Percentiles rank a stretch among this genome's conserved stretches.
Conservation (phyloP, 2,113 vertebrate genomes). For the Calidris pugnax region DNA sequence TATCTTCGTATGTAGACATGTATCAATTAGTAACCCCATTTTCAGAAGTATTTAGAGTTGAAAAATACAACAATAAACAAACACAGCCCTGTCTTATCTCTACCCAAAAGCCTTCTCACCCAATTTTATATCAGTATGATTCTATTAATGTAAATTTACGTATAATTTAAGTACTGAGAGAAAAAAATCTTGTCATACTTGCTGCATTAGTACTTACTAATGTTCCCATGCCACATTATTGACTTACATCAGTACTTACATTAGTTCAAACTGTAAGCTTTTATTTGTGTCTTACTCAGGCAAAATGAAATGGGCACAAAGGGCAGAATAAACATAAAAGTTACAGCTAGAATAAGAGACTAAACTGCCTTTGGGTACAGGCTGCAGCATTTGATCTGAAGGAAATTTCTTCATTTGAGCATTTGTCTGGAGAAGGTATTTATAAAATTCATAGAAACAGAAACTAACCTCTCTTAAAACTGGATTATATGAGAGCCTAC, state of each 20-base stretch:
- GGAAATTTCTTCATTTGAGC: neutral
- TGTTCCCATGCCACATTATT: neutral
- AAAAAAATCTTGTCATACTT: neutral
- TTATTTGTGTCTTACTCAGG: neutral
- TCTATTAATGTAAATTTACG: neutral
- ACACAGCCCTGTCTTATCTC: neutral
- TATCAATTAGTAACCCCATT: neutral
- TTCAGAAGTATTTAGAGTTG: neutral
- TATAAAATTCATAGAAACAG: neutral
- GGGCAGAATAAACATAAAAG: neutral
- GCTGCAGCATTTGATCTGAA: neutral
- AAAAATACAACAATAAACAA: neutral
- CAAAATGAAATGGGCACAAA: neutral
- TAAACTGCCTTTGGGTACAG: neutral
- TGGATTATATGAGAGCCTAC: neutral
- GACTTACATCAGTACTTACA: too few species aligned
- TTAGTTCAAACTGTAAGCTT: neutral
- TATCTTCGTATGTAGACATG: neutral
- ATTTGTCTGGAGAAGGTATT: neutral
- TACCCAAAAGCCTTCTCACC: neutral
- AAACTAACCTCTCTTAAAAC: neutral
- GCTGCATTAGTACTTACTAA: neutral
- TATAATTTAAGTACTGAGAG: neutral
- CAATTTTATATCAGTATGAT: neutral
- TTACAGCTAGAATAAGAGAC: neutral